phyloP scores from a whole-genome alignment of 2,888 invertebrate genomes.

The Troilus luridus region DNA sequence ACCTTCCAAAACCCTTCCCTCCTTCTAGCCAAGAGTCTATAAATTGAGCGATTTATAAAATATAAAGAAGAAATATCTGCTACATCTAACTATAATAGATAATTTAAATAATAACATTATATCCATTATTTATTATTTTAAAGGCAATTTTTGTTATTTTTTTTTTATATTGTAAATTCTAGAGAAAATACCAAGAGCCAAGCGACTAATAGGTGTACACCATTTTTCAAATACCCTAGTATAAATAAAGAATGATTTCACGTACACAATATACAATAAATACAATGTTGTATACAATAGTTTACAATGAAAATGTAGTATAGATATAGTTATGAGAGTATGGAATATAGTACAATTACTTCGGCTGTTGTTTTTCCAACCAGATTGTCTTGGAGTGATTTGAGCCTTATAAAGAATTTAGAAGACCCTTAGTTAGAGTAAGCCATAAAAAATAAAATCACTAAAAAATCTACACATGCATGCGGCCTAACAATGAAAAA shows the following conservation, averaged over 20 bases:
- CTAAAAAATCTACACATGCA: neutral
- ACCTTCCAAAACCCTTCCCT: neutral
- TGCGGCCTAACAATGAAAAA: neutral
- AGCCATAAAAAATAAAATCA: neutral
- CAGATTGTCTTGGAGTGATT: conserved; percentile 52
- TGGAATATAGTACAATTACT: neutral
- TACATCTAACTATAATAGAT: neutral
- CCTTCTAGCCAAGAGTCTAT: neutral
- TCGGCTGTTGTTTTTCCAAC: conserved; percentile 52
- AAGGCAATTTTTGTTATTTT: neutral
- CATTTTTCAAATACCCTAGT: neutral
- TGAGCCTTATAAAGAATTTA: conserved; percentile 33
- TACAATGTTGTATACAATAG: neutral
- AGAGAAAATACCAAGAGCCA: neutral
- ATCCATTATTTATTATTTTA: neutral
- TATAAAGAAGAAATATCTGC: neutral
- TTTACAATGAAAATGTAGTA: neutral
- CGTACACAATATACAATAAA: conserved; percentile 5
- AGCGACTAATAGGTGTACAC: neutral
- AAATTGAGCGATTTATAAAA: conserved; percentile 39
- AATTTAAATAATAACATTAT: neutral
- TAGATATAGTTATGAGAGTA: neutral
- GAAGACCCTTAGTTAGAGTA: neutral
- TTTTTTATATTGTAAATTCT: neutral
- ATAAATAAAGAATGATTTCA: neutral